Evolutionary conservation across 2,113 vertebrate species (phyloP), one percentile per base, ranked within the genome.

Genomic region (Phoxinus phoxinus): DNA sequence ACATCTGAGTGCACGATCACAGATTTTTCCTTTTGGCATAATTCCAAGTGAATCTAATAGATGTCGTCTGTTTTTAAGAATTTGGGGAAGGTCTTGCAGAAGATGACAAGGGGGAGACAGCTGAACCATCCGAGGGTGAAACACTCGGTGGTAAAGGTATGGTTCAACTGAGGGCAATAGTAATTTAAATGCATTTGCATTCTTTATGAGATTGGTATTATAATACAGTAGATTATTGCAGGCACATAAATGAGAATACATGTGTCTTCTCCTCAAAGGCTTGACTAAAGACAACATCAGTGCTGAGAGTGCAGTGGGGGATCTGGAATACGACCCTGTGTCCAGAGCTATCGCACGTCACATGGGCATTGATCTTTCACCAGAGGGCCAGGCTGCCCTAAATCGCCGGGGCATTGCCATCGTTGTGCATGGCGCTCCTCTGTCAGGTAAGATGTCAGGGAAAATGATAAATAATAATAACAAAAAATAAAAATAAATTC

Each of bases 341-440:
- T 90, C 46, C 77, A 94, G 61, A 85, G 96, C 95, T 1, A 88
- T 96, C 0, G 92, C 94, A 6, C 94, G 91, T 4, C 88, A 96
- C 89, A 92, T 96, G 51, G 91, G 95, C 84, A 86, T 93, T 0
- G 93, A 95, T 61, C 85, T 90, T 4, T 93, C 94, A 8, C 80
- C 91, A 4, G 95, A 96, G 77, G 91, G 89, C 11, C 84, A 37
- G 0, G 76, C 91, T 32, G 92, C 93, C 83, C 90, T 0, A 67
- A 95, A 91, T 51, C 88, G 35, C 58, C 93, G 87, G 85, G 97
- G 97, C 84, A 94, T 99, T 0, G 90, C 94, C 71, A 1, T 98
- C 58, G 92, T 99, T 0, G 1, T 98, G 58, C 94, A 97, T 0
- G 98, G 97, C 72, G 94, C 96, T 0, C 97, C 97, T 1, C 58